These are phyloP conservation scores for Standfussiana lucernea DNA, from an alignment of 2,888 invertebrate species.

Conservation along the genomic window DNA sequence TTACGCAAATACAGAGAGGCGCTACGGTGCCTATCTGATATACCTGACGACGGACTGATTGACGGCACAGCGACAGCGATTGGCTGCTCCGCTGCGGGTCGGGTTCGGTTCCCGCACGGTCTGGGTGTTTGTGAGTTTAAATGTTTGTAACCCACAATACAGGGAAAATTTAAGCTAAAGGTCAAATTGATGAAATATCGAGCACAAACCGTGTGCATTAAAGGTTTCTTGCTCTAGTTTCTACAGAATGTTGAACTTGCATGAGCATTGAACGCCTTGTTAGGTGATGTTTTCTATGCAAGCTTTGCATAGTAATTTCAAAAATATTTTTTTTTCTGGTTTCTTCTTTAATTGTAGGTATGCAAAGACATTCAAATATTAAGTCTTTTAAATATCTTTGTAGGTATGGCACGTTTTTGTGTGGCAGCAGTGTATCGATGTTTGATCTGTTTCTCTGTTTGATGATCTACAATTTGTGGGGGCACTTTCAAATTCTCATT, in stretches of 20 bases:
- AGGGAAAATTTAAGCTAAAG: too few species aligned
- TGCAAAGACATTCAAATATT: too few species aligned
- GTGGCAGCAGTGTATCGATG: constrained; percentile 56
- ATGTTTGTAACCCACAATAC: too few species aligned
- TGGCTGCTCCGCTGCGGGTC: too few species aligned
- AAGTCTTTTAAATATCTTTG: too few species aligned
- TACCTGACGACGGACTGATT: too few species aligned
- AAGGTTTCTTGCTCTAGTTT: background rate
- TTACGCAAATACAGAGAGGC: background rate
- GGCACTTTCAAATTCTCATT: constrained; percentile 67
- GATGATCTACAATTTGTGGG: constrained; percentile 69
- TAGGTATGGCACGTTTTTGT: constrained; percentile 50
- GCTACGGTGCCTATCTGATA: background rate
- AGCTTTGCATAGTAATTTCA: background rate
- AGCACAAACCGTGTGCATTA: background rate
- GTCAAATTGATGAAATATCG: background rate
- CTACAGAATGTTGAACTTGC: background rate
- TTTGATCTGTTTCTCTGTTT: constrained; percentile 66
- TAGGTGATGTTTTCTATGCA: background rate
- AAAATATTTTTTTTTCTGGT: background rate
- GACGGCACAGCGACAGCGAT: too few species aligned
- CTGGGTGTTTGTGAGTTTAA: too few species aligned
- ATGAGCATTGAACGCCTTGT: background rate
- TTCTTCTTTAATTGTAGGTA: constrained; percentile 39
- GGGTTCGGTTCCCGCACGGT: too few species aligned